Percentiles rank a stretch among this genome's conserved stretches.
Conservation (phyloP, 2,888 invertebrate genomes). For the Tribolium freemani region DNA sequence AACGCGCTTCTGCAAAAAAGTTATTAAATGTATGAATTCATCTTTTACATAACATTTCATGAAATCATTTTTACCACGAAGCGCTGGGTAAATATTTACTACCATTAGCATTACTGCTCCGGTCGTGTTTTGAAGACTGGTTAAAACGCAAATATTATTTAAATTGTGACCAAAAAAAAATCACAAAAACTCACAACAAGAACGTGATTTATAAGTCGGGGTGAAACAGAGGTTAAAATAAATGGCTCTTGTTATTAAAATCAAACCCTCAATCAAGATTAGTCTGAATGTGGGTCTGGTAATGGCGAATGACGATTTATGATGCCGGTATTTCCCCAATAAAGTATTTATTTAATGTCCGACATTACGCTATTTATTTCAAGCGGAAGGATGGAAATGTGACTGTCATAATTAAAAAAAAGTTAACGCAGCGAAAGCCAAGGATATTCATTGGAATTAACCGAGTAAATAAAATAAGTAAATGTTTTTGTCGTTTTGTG, state of each 20-base stretch:
- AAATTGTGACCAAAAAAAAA: not conserved
- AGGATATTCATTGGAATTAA: not conserved
- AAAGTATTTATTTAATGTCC: not conserved
- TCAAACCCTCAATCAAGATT: constrained; percentile 11
- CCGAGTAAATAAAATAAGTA: constrained; percentile 1
- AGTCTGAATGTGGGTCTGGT: not conserved
- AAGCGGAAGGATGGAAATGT: not conserved
- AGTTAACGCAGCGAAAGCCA: not conserved
- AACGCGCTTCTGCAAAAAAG: not conserved
- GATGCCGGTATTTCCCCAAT: not conserved
- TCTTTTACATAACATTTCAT: not conserved
- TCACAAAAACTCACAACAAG: not conserved
- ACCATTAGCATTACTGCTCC: not conserved
- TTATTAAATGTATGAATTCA: constrained; percentile 6
- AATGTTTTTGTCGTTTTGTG: not conserved
- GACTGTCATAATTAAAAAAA: not conserved
- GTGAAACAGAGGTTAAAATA: not conserved
- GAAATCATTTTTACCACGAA: not conserved
- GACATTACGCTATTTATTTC: not conserved
- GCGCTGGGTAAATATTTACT: not conserved
- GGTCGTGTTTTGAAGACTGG: not conserved
- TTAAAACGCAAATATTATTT: not conserved
- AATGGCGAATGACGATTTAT: constrained; percentile 8
- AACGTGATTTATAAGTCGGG: not conserved
- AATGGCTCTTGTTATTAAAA: constrained; percentile 10